Evolutionary conservation across 2,797 vertebrate genomes (phyloP).

Genomic region (Eulemur albifrons): DNA sequence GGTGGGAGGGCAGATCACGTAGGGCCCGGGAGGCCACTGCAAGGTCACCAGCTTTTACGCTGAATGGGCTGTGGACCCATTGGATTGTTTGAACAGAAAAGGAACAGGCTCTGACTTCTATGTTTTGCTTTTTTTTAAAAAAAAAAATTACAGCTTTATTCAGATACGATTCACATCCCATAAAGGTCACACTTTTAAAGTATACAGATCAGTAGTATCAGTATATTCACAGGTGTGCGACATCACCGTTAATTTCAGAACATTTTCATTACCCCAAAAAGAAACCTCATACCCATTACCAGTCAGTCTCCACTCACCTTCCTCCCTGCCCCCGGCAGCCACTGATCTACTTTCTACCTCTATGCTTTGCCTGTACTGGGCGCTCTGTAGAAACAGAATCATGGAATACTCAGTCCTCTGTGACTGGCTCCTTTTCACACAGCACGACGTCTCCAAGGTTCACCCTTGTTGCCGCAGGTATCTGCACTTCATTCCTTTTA

Average conservation of each 20-base stretch:
- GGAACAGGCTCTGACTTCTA: not conserved
- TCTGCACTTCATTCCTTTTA: not conserved
- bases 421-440: not conserved
- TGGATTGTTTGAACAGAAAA: not conserved
- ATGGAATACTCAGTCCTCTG: not conserved
- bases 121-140: not conserved
- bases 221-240: not conserved
- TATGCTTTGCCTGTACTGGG: not conserved
- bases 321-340: not conserved
- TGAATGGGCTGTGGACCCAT: not conserved
- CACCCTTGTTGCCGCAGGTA: not conserved
- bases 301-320: not conserved
- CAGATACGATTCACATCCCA: not conserved
- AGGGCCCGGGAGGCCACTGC: not conserved
- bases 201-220: not conserved
- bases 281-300: not conserved
- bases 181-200: not conserved
- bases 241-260: not conserved
- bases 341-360: not conserved
- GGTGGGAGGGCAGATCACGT: not conserved
- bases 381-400: not conserved
- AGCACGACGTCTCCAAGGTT: not conserved
- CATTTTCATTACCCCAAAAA: not conserved
- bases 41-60: no score
- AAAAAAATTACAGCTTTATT: not conserved